These are phyloP conservation scores for Macrostomum lignano DNA, from an alignment of 1,140 invertebrate genomes.

Conservation along the genomic window DNA sequence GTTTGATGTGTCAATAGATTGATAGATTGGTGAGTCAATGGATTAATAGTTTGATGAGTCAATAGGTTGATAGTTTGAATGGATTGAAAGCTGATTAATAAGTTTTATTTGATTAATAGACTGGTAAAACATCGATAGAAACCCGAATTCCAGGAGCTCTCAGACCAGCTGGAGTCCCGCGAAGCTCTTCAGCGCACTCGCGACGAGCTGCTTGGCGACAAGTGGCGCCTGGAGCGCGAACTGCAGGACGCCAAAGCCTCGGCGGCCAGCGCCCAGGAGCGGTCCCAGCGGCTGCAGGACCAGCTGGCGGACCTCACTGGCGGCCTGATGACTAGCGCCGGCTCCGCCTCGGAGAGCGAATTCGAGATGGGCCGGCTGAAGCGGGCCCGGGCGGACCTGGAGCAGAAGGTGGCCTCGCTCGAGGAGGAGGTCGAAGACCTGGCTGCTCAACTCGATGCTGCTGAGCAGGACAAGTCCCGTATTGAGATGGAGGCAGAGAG, in stretches of 20 bases:
- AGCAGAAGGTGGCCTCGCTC: conserved; percentile 54
- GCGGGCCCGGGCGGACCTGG: conserved; percentile 32
- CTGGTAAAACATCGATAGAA: conserved; percentile 1
- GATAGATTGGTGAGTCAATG: too few relatives aligned
- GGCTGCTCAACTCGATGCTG: conserved; percentile 62
- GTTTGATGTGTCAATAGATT: too few relatives aligned
- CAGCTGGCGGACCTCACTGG: conserved; percentile 53
- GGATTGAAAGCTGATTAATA: too few relatives aligned
- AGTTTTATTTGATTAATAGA: too few relatives aligned
- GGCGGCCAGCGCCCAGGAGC: conserved; percentile 32
- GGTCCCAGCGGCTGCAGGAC: conserved; percentile 40
- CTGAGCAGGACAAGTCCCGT: conserved; percentile 41
- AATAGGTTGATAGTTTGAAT: too few relatives aligned
- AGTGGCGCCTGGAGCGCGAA: conserved; percentile 52
- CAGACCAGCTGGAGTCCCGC: conserved; percentile 43
- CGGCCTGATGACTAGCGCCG: background rate
- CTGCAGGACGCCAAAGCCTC: conserved; percentile 39
- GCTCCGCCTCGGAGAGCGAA: background rate
- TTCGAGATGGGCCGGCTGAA: conserved; percentile 2
- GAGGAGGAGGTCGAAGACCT: conserved; percentile 58
- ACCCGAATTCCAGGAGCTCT: conserved; percentile 34
- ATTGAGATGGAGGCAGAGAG: conserved; percentile 72
- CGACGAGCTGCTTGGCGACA: conserved; percentile 49
- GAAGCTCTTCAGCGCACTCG: conserved; percentile 52
- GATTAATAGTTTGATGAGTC: too few relatives aligned